Percentiles rank a stretch among this genome's conserved stretches.
Evolutionary conservation across 2,888 invertebrate genomes (phyloP).

Genomic region (Lumbricus terrestris): DNA sequence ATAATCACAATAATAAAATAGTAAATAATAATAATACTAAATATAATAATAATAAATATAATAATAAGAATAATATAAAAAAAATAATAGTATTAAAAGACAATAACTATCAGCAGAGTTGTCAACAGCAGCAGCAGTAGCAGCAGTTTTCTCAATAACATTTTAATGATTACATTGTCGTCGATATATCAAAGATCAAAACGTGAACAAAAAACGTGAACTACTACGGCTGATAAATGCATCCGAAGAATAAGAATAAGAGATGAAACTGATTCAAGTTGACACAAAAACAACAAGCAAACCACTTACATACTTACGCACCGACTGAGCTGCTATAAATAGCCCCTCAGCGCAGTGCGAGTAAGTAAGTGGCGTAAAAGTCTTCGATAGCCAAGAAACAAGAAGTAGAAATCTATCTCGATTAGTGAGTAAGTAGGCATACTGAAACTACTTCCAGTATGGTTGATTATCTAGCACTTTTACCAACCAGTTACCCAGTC

Average conservation of each 20-base stretch:
- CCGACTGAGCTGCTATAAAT: slow-evolving; percentile 3
- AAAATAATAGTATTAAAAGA: neutral
- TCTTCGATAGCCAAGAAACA: too few species aligned
- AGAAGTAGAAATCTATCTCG: neutral
- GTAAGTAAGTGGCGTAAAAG: neutral
- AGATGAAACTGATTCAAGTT: neutral
- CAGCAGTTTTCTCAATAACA: neutral
- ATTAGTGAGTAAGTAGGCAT: neutral
- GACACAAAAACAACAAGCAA: neutral
- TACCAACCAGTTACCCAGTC: too few species aligned
- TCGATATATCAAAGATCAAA: neutral
- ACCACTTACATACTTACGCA: slow-evolving; percentile 3
- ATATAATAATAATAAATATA: too few species aligned
- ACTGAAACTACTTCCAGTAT: too few species aligned
- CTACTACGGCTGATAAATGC: neutral
- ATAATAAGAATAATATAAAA: too few species aligned
- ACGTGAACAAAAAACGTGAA: slow-evolving; percentile 3
- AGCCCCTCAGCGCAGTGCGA: neutral
- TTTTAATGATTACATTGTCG: neutral
- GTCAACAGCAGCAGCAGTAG: neutral
- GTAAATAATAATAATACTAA: too few species aligned
- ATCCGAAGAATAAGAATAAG: neutral
- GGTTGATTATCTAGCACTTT: too few species aligned
- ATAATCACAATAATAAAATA: neutral
- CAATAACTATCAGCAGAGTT: neutral